Percentiles rank a stretch among this genome's conserved stretches.
phyloP scores from a whole-genome alignment of 2,113 vertebrate genomes.

The Oplegnathus fasciatus region DNA sequence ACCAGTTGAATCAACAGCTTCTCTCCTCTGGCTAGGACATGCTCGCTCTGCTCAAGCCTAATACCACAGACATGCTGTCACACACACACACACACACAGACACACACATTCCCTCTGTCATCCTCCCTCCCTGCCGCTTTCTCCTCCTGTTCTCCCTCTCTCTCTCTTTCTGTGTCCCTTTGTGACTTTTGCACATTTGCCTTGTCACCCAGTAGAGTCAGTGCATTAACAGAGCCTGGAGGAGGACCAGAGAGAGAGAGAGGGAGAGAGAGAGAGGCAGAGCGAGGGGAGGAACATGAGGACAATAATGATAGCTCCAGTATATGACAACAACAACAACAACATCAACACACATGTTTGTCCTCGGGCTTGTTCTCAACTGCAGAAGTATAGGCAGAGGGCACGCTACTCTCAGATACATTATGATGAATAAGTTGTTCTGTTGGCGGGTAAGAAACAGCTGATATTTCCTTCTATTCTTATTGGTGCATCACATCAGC shows the following conservation, averaged over 20 bases:
- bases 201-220: constrained; percentile 52
- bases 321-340: constrained; percentile 30
- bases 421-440: constrained; percentile 2
- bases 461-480: not conserved
- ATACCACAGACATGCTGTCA: constrained; percentile 63
- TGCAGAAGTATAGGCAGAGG: constrained; percentile 33
- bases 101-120: constrained; percentile 2
- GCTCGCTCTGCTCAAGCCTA: constrained; percentile 59
- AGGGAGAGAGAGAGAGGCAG: not conserved
- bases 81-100: constrained; percentile 24
- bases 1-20: constrained; percentile 71
- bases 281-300: not conserved
- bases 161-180: constrained; percentile 38
- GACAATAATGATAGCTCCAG: constrained; percentile 38
- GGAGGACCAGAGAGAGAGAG: constrained; percentile 30
- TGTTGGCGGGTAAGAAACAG: constrained; percentile 10
- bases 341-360: constrained; percentile 37
- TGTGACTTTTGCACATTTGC: constrained; percentile 63
- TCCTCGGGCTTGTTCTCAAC: constrained; percentile 37
- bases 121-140: not conserved
- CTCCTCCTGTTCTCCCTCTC: not conserved
- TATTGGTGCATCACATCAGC: not conserved
- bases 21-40: constrained; percentile 73
- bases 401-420: not conserved
- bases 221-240: constrained; percentile 58